Evolutionary conservation across 2,113 vertebrate species (phyloP), one percentile per base, ranked within the genome.

Genomic region (Colistium nudipinnis): DNA sequence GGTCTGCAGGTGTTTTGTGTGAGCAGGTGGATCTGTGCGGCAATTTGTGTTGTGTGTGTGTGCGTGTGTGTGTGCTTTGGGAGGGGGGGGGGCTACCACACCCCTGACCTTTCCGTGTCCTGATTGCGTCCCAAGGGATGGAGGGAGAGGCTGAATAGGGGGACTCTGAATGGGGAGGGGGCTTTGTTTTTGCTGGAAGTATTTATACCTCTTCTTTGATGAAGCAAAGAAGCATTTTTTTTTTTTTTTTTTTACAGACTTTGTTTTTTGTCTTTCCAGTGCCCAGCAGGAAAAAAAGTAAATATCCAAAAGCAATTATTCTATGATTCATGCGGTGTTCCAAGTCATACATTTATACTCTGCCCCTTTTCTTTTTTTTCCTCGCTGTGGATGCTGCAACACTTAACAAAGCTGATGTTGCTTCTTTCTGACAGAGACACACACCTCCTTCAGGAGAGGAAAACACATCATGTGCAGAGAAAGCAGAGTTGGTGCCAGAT

Each of bases 61-160:
- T 70, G 66, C 66, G 59, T 67, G 61, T 76, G 47, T 70, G 63
- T 55, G 62, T 70, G 71, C 69, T n/a, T 85, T 70, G 44, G 71
- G 55, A 73, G 63, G 65, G 80, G 70, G 68, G 47, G 4, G 43
- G 41, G 62, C 81, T 70, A 36, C 59, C 80, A 77, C 83, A 89
- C 89, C 90, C 73, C 79, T 92, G 91, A 93, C 90, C 92, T 93
- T 91, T 90, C 79, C 81, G 81, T 91, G 90, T 92, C 82, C 88
- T 87, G 85, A 92, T 92, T 80, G 76, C 13, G 0, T 92, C 88
- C 86, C 89, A 63, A 51, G 60, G 63, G 48, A 44, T 28, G 65
- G 51, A 62, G 60, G 24, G 48, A 45, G 60, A 16, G 60, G 57
- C 41, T 38, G 59, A 24, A 48, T 56, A 17, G 35, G 62, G 65